Conservation (phyloP, 2,888 invertebrate genomes). For the Buathra laborator region DNA sequence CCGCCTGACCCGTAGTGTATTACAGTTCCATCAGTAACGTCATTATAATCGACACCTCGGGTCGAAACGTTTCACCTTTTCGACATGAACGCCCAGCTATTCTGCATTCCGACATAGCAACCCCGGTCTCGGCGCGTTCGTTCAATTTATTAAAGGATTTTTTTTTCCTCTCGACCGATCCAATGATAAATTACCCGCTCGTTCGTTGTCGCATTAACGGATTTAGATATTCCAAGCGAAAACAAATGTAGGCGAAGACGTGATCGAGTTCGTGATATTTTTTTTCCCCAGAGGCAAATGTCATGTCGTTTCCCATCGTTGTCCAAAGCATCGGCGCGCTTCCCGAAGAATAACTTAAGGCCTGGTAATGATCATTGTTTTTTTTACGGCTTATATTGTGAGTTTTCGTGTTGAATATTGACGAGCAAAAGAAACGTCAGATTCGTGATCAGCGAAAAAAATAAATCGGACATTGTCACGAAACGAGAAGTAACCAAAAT, state of each 20-base stretch:
- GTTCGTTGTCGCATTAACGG: not conserved
- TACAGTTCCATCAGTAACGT: slow-evolving; percentile 3
- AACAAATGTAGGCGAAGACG: not conserved
- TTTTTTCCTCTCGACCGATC: not conserved
- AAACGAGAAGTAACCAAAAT: too few species aligned
- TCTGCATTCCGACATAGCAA: not conserved
- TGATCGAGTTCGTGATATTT: not conserved
- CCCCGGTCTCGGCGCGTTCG: not conserved
- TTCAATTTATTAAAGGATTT: not conserved
- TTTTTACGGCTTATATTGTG: not conserved
- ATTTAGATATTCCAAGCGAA: slow-evolving; percentile 11
- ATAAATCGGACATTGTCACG: not conserved
- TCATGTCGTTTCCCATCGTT: not conserved
- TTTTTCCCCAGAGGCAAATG: slow-evolving; percentile 15
- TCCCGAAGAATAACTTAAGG: too few species aligned
- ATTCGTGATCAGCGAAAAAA: not conserved
- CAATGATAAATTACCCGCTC: not conserved
- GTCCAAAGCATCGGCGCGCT: too few species aligned
- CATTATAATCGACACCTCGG: not conserved
- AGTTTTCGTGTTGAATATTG: not conserved
- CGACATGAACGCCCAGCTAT: not conserved
- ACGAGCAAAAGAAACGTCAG: not conserved
- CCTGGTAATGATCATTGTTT: too few species aligned
- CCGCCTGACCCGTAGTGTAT: slow-evolving; percentile 5
- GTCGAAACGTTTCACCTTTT: not conserved